phyloP scores from a whole-genome alignment of 2,113 vertebrate genomes.

The Caracal caracal region DNA sequence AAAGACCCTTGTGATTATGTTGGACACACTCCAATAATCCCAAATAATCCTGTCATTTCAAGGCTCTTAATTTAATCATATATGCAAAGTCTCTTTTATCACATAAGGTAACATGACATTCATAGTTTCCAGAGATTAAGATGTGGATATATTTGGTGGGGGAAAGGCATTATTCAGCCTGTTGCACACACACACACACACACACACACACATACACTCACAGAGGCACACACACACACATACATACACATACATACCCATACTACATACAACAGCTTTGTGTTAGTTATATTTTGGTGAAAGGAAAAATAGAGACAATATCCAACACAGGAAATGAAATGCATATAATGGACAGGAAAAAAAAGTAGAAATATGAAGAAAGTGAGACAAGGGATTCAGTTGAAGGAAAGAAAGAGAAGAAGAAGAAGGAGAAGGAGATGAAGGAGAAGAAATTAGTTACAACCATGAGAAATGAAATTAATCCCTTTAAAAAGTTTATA shows the following conservation, averaged over 20 bases:
- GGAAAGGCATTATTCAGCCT: background rate
- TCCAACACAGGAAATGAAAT: background rate
- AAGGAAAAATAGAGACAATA: background rate
- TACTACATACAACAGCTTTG: background rate
- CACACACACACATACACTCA: background rate
- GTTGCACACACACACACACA: fast-evolving
- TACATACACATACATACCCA: background rate
- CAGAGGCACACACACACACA: no score
- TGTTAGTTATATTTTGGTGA: background rate
- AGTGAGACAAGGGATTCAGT: background rate
- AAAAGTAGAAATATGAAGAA: background rate
- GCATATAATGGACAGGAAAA: background rate
- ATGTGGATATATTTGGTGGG: background rate
- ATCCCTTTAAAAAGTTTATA: background rate
- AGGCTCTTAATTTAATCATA: background rate
- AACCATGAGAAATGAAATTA: background rate
- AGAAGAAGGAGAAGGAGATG: background rate
- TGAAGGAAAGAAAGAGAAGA: background rate
- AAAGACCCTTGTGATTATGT: background rate
- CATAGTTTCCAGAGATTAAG: background rate
- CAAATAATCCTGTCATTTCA: background rate
- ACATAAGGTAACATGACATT: background rate
- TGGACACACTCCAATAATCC: no score
- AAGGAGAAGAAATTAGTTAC: background rate
- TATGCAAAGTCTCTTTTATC: background rate